Evolutionary conservation across 2,888 invertebrate genomes (phyloP).

Genomic region (Clunio marinus): DNA sequence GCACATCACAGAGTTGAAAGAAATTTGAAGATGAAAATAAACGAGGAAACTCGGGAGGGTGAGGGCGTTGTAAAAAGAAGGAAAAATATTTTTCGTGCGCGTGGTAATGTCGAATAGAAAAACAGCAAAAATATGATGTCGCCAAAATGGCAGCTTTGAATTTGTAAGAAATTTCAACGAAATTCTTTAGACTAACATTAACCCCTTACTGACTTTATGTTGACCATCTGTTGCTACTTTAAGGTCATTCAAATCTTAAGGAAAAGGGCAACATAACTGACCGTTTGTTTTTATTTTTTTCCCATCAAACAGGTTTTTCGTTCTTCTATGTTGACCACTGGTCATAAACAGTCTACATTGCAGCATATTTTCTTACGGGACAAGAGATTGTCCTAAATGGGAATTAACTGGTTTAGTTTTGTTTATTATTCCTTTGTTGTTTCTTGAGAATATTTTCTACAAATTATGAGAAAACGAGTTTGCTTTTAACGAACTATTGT

Average conservation of each 20-base stretch:
- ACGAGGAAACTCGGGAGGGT: too few species aligned
- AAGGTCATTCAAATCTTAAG: not conserved
- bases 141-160: not conserved
- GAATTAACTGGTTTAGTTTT: not conserved
- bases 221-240: constrained; percentile 3
- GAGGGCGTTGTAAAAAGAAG: not conserved
- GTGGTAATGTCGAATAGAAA: constrained; percentile 11
- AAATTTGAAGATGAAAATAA: too few species aligned
- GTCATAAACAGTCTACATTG: constrained; percentile 1
- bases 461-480: too few species aligned
- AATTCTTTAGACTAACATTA: not conserved
- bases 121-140: not conserved
- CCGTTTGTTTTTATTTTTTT: not conserved
- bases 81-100: constrained; percentile 19
- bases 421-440: too few species aligned
- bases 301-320: constrained; percentile 16
- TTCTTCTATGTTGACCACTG: constrained; percentile 5
- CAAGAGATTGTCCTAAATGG: not conserved
- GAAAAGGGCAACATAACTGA: not conserved
- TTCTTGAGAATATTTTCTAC: not conserved
- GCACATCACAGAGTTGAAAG: too few species aligned
- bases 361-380: too few species aligned
- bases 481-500: too few species aligned
- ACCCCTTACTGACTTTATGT: constrained; percentile 1
- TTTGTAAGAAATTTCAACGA: not conserved